A percentile compares a stretch with the other conserved stretches of the same genome.
phyloP scores from a whole-genome alignment of 2,797 vertebrate genomes.

The Spea hammondii region DNA sequence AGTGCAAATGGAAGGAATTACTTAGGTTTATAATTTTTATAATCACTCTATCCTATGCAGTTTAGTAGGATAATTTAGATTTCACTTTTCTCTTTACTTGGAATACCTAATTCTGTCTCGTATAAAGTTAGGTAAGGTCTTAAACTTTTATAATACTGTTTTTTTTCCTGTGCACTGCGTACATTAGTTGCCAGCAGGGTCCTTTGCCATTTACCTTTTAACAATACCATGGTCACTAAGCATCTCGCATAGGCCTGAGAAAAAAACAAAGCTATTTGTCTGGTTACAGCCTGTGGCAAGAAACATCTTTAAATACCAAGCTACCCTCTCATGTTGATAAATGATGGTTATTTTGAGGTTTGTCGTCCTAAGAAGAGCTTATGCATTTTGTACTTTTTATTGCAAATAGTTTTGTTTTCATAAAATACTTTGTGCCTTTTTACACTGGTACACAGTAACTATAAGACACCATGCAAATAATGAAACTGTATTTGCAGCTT shows the following conservation, averaged over 20 bases:
- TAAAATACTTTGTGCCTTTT: no score
- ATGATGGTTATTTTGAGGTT: conserved; percentile 32
- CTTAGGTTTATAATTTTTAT: no score
- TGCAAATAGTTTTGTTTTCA: neutral
- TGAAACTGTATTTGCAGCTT: no score
- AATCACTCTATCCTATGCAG: no score
- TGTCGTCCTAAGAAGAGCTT: conserved; percentile 6
- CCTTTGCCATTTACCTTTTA: conserved; percentile 49
- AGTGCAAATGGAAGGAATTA: no score
- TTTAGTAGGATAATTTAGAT: no score
- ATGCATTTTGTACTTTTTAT: neutral
- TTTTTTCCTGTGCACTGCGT: neutral
- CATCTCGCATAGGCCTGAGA: conserved; percentile 9
- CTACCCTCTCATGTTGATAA: conserved; percentile 44
- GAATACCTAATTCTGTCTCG: neutral
- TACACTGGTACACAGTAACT: no score
- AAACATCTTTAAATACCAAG: conserved; percentile 49
- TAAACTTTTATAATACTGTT: conserved; percentile 10
- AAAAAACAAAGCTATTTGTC: conserved; percentile 43
- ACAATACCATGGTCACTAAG: conserved; percentile 48
- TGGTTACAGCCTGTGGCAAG: conserved; percentile 39
- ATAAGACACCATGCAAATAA: no score
- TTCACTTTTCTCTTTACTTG: neutral
- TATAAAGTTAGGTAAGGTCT: conserved; percentile 5
- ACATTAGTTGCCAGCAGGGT: conserved; percentile 37